Base-by-base conservation (phyloP, 2,888 invertebrate genomes). In the Kuschelorhynchus macadamiae region DNA sequence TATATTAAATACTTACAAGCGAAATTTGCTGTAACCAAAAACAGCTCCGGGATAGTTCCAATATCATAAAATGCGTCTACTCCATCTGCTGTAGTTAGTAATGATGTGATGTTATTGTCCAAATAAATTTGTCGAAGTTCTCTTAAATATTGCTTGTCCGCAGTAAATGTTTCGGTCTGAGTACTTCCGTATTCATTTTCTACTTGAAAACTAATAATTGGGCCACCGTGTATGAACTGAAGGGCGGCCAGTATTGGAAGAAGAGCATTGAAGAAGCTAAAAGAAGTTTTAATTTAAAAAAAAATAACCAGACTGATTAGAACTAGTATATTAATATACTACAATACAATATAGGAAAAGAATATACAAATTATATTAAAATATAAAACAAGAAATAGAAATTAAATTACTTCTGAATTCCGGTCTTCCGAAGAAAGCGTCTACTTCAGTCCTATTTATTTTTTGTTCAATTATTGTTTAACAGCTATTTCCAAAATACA, bases 171-270 rank as follows among this genome's bases (percentile, higher is more conserved):
- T 72, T 72, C 85, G 71, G 83, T 81, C 20, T 76, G 72, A 2
- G 73, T 74, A 21, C 94, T 94, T 1, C 97, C 97, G 76, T 96
- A 96, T 80, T 97, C 97, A 81, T 98, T 98, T 85, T 98, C 97
- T 17, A 95, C 88, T 74, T 96, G 95, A 33, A 95, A 90, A 86
- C 93, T 90, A 64, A 96, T 93, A 25, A 96, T 89, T 0, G 95
- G 94, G 0, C 96, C 96, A 0, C 95, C 95, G 77, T 92, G 92
- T 36, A 85, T 86, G 75, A 90, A 87, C 14, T 90, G 84, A 11
- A 85, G 81, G 0, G 86, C 85, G 11, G 84, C 79, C 1, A 90
- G 74, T 65, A 81, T 83, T 2, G 83, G 79, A 53, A 90, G 77
- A n/a, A 61, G 18, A 1, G 61, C 47, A 36, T 67, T 56, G 18